Conservation (phyloP, 2,888 invertebrate species). For the Clostera curtula region DNA sequence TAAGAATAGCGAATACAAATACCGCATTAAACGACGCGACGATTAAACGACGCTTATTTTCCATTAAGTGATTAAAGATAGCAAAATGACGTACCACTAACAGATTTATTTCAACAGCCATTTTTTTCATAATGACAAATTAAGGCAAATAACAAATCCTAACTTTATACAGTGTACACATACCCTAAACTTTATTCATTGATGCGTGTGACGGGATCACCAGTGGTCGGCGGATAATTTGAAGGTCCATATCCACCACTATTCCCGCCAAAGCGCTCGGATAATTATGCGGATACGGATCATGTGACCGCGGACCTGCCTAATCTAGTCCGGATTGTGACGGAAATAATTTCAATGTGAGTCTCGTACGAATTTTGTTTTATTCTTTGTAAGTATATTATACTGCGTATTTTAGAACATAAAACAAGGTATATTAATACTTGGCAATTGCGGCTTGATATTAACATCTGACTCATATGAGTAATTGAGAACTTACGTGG, state of each 20-base stretch:
- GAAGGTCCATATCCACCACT: constrained; percentile 35
- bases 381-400: background rate
- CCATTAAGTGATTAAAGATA: too few relatives aligned
- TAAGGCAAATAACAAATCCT: too few relatives aligned
- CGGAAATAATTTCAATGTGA: constrained; percentile 22
- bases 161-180: too few relatives aligned
- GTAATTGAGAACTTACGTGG: too few relatives aligned
- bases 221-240: constrained; percentile 50
- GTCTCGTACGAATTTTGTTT: constrained; percentile 4
- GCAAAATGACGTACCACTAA: too few relatives aligned
- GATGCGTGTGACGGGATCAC: constrained; percentile 39
- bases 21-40: too few relatives aligned
- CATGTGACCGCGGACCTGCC: constrained; percentile 26
- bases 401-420: background rate
- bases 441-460: background rate
- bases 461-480: constrained; percentile 11
- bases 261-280: constrained; percentile 20
- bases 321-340: constrained; percentile 29
- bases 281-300: constrained; percentile 36
- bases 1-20: too few relatives aligned
- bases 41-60: too few relatives aligned
- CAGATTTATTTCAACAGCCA: too few relatives aligned
- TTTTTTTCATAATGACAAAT: too few relatives aligned
- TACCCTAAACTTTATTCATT: too few relatives aligned
- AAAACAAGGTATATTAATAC: background rate